A percentile compares a stretch with the other conserved stretches of the same genome.
phyloP scores from a whole-genome alignment of 35 echinoderm and acorn worm genomes.

The Patiria miniata region DNA sequence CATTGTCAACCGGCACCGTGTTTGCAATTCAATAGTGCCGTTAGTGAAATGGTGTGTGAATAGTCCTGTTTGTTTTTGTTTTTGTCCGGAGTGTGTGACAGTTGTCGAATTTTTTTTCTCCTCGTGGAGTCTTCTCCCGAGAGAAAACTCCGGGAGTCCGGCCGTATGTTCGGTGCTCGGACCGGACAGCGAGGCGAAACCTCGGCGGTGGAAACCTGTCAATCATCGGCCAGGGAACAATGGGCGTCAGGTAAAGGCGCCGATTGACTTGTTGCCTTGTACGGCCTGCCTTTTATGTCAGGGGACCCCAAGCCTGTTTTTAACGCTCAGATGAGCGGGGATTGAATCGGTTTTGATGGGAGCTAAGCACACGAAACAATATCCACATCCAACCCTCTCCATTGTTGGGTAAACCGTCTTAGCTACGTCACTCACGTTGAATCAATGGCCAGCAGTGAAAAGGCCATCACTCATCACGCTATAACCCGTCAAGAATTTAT shows the following conservation, averaged over 20 bases:
- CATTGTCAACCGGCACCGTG: not conserved
- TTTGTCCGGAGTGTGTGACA: slow-evolving; percentile 27
- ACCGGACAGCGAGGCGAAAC: not conserved
- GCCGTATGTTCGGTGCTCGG: not conserved
- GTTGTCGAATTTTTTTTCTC: not conserved
- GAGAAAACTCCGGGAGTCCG: not conserved
- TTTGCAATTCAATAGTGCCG: not conserved
- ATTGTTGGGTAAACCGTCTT: slow-evolving; percentile 5
- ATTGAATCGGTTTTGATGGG: slow-evolving; percentile 3
- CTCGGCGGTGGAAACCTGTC: not conserved
- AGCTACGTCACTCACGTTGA: slow-evolving; percentile 18
- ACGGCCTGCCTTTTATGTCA: not conserved
- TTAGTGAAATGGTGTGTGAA: not conserved
- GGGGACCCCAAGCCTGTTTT: not conserved
- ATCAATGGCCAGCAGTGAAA: not conserved
- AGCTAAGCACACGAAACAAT: slow-evolving; percentile 11
- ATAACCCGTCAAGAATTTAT: not conserved
- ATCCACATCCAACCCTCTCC: slow-evolving; percentile 3
- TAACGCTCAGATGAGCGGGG: slow-evolving; percentile 23
- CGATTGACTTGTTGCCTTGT: slow-evolving; percentile 30
- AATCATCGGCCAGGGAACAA: slow-evolving; percentile 12
- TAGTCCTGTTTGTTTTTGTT: slow-evolving; percentile 22
- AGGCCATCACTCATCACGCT: not conserved
- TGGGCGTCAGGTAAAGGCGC: not conserved
- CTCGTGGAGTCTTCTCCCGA: not conserved